Base-by-base conservation (phyloP, 2,888 invertebrate species). In the Dasysyrphus tricinctus region DNA sequence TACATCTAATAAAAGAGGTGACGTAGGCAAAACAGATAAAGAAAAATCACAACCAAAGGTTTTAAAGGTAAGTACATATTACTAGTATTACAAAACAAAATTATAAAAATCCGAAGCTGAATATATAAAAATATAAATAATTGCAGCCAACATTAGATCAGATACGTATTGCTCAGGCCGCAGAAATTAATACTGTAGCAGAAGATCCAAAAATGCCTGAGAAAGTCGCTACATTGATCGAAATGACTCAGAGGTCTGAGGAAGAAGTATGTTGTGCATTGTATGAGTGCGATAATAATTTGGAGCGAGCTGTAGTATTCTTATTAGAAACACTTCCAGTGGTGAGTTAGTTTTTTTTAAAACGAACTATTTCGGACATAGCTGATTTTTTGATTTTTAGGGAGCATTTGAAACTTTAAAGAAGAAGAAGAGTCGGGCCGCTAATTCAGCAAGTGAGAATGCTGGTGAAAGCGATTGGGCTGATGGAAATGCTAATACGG, bases 211-310 rank as follows among this genome's bases (percentile, higher is more conserved):
- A 94, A 90, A 94, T 95, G 92, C 94, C 94, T 90, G 94, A 94
- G 93, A 95, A 94, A 94, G 96, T 98, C 88, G 95, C 95, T 90
- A 95, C 96, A 93, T 94, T 98, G 88, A 96, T 98, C 94, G 98
- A 98, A 92, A 95, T 97, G 94, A 98, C 98, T 76, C 95, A 96
- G 89, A 96, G 96, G 91, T 95, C 97, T 73, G 97, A 97, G 92
- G 98, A 98, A 92, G 97, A 97, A 93, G 98, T 97, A 75, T 96
- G 97, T 91, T 96, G 97, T 92, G 98, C 98, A 83, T 95, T 99
- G 79, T 97, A 98, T 92, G 98, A 98, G 94, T 96, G 97, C 90
- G 97, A 98, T 93, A 96, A 97, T 92, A 98, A 98, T 93, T 93
- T 97, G 91, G 95, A 96, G 89, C 94, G 95, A 91, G 98, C 93